Conservation (phyloP, 2,888 invertebrate genomes). For the Isotomurus palustris region DNA sequence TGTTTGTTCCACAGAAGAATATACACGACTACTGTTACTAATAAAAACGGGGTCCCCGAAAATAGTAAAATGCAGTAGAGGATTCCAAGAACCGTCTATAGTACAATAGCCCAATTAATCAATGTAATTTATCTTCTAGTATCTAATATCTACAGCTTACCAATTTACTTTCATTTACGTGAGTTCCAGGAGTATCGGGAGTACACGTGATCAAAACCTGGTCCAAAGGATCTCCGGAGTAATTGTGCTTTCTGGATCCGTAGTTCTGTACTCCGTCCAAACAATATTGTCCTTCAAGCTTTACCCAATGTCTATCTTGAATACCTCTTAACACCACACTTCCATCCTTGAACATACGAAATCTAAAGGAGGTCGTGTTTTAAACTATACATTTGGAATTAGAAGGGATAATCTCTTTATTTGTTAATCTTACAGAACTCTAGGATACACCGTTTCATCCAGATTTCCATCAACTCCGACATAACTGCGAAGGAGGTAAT, state of each 20-base stretch:
- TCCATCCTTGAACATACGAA: constrained; percentile 23
- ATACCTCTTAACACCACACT: constrained; percentile 25
- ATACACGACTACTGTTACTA: constrained; percentile 24
- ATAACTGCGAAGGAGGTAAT: too few relatives aligned
- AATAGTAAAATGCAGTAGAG: constrained; percentile 28
- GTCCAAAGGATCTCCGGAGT: constrained; percentile 13
- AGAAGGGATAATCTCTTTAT: too few relatives aligned
- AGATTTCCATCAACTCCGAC: too few relatives aligned
- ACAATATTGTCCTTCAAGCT: constrained; percentile 17
- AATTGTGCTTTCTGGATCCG: not conserved
- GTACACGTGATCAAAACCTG: constrained; percentile 19
- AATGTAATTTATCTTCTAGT: not conserved
- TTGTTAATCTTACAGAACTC: too few relatives aligned
- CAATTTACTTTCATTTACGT: not conserved
- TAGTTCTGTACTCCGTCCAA: constrained; percentile 24
- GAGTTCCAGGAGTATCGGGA: not conserved
- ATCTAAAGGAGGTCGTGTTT: too few relatives aligned
- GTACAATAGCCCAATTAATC: not conserved
- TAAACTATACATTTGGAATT: too few relatives aligned
- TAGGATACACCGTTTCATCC: too few relatives aligned
- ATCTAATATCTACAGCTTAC: not conserved
- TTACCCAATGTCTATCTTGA: constrained; percentile 11
- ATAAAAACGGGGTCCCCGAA: constrained; percentile 29
- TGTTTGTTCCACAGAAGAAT: constrained; percentile 27
- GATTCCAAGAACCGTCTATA: constrained; percentile 21